These are phyloP conservation scores for Halictus rubicundus DNA, from an alignment of 1,140 invertebrate genomes.

Conservation along the genomic window DNA sequence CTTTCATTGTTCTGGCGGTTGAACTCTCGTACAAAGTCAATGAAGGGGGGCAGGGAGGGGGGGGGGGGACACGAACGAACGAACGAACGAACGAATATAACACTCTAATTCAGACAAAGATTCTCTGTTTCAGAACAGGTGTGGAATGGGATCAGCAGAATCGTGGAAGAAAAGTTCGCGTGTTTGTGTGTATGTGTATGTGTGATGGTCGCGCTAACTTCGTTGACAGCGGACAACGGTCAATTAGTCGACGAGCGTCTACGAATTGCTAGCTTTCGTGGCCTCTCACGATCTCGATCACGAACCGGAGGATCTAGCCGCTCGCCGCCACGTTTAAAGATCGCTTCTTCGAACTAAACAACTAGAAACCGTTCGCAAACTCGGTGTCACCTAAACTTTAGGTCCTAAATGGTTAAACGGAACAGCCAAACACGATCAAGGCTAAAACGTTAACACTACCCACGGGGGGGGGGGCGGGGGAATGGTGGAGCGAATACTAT, in stretches of 20 bases:
- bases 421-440: slow-evolving; percentile 38
- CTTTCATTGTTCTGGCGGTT: slow-evolving; percentile 78
- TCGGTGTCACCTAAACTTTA: slow-evolving; percentile 34
- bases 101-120: neutral
- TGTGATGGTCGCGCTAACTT: no score
- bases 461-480: no score
- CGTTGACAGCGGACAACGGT: no score
- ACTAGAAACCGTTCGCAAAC: slow-evolving; percentile 38
- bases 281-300: neutral
- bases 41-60: slow-evolving; percentile 5
- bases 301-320: neutral
- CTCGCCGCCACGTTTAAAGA: slow-evolving; percentile 67
- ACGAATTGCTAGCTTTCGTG: neutral
- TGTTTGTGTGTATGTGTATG: no score
- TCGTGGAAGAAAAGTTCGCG: neutral
- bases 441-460: slow-evolving; percentile 52
- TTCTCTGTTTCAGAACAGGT: neutral
- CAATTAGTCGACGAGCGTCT: no score
- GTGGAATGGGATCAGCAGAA: neutral
- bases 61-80: no score
- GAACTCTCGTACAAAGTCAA: slow-evolving; percentile 75
- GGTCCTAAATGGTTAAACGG: slow-evolving; percentile 49
- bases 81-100: slow-evolving; percentile 20
- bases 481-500: slow-evolving; percentile 67
- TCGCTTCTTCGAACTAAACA: slow-evolving; percentile 67